Evolutionary conservation across 2,797 vertebrate genomes (phyloP).

Genomic region (Tenualosa thibaudeaui): DNA sequence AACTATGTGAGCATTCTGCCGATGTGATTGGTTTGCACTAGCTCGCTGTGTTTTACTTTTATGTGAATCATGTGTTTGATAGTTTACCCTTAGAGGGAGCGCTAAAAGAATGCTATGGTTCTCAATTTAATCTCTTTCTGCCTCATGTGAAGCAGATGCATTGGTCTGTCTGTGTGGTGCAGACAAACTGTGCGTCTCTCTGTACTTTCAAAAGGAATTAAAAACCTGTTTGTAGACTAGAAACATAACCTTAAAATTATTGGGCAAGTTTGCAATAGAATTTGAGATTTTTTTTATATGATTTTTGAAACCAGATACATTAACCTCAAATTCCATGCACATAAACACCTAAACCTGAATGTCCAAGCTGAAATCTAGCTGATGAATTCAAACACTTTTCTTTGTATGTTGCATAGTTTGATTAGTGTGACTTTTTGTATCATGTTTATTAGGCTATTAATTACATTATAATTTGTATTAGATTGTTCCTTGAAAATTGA

Average conservation of each 20-base stretch:
- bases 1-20: slow-evolving; percentile 15
- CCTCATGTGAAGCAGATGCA: neutral
- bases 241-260: neutral
- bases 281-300: neutral
- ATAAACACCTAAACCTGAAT: too few species aligned
- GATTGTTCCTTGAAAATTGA: neutral
- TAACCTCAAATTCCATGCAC: neutral
- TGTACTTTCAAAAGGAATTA: neutral
- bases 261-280: neutral
- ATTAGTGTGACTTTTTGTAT: too few species aligned
- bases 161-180: neutral
- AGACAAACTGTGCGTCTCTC: neutral
- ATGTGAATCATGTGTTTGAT: slow-evolving; percentile 2
- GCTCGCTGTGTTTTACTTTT: slow-evolving; percentile 1
- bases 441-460: too few species aligned
- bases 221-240: neutral
- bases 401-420: too few species aligned
- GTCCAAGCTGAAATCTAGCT: neutral
- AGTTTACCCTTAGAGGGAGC: neutral
- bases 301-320: neutral
- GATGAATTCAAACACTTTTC: too few species aligned
- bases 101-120: neutral
- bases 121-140: neutral
- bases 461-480: neutral
- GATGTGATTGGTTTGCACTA: slow-evolving; percentile 23